phyloP scores from a whole-genome alignment of 2,113 vertebrate genomes.

The Prolemur simus region DNA sequence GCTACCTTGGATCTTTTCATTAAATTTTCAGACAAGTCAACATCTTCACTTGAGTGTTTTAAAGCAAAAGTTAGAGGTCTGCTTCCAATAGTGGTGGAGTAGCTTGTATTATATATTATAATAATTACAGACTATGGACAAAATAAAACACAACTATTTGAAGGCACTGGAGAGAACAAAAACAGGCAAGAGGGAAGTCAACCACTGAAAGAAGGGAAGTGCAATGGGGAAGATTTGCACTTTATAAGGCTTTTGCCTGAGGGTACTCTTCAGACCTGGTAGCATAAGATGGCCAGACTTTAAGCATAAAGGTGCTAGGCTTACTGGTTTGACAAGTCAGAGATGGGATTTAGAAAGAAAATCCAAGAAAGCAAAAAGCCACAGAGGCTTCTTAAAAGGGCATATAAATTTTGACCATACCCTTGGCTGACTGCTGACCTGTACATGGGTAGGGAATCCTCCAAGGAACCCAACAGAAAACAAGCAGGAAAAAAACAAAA shows the following conservation, averaged over 20 bases:
- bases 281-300: not conserved
- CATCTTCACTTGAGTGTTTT: not conserved
- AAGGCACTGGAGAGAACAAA: not conserved
- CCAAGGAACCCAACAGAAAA: not conserved
- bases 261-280: not conserved
- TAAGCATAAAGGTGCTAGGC: not conserved
- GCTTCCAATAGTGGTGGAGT: not conserved
- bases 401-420: not conserved
- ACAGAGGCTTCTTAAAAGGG: not conserved
- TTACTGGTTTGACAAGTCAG: slow-evolving; percentile 60
- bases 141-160: not conserved
- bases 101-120: not conserved
- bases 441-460: not conserved
- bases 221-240: not conserved
- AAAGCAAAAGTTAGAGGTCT: not conserved
- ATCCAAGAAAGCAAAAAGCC: not conserved
- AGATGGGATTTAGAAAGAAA: not conserved
- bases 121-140: not conserved
- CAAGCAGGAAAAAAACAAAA: not conserved
- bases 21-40: not conserved
- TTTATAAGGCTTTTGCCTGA: not conserved
- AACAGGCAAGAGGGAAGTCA: not conserved
- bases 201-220: not conserved
- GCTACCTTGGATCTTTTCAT: not conserved
- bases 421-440: not conserved